These are phyloP conservation scores for Meloidogyne exigua DNA, from an alignment of 1,140 invertebrate genomes.

Conservation along the genomic window DNA sequence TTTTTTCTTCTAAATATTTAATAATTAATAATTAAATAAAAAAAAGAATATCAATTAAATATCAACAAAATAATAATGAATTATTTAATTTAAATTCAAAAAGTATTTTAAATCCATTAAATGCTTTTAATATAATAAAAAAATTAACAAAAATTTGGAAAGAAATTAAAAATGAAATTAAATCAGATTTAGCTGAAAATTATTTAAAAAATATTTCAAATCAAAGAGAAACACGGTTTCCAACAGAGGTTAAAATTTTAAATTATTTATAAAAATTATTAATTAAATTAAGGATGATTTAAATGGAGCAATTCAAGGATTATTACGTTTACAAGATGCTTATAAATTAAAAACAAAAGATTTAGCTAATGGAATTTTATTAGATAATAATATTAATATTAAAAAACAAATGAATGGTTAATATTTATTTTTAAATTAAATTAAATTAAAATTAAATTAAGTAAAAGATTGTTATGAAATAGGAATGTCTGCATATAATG, in stretches of 20 bases:
- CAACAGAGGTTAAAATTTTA: constrained; percentile 30
- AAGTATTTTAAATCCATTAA: constrained; percentile 47
- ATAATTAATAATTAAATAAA: no score
- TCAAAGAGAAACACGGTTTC: constrained; percentile 31
- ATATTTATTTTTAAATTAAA: not conserved
- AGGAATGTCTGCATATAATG: not conserved
- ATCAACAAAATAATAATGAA: not conserved
- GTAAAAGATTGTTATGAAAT: constrained; percentile 1
- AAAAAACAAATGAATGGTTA: not conserved
- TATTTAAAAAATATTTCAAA: constrained; percentile 55
- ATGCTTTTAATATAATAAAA: constrained; percentile 50
- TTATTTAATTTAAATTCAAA: constrained; percentile 30
- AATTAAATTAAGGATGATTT: constrained; percentile 71
- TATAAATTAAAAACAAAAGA: constrained; percentile 86
- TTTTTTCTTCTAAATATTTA: not conserved
- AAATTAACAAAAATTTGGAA: constrained; percentile 44
- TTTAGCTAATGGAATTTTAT: constrained; percentile 75
- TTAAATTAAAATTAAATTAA: not conserved
- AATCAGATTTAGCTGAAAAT: constrained; percentile 41
- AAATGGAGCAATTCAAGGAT: constrained; percentile 84
- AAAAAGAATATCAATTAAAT: no score
- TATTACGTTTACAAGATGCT: constrained; percentile 88
- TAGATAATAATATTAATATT: no score
- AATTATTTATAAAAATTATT: not conserved
- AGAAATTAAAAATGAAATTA: constrained; percentile 35